Conservation (phyloP, 2,888 invertebrate genomes). For the Pristionchus fissidentatus region DNA sequence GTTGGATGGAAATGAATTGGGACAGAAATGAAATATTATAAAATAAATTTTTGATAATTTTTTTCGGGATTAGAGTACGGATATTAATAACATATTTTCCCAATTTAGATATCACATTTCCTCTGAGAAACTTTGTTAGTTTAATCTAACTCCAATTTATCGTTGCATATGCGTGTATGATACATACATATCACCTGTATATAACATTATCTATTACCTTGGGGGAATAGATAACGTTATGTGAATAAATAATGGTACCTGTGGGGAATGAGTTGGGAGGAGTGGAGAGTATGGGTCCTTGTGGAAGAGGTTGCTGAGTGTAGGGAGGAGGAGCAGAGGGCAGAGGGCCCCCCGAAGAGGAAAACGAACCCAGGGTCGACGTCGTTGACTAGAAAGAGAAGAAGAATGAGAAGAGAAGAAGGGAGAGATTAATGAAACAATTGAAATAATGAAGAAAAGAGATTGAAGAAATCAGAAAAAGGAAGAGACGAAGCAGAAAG, state of each 20-base stretch:
- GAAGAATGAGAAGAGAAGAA: background rate
- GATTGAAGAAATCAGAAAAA: background rate
- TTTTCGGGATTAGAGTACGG: no score
- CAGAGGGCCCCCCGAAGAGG: constrained; percentile 7
- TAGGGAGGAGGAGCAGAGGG: constrained; percentile 40
- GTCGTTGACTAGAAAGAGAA: constrained; percentile 23
- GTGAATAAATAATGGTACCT: background rate
- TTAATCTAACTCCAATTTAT: no score
- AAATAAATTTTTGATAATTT: no score
- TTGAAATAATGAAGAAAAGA: background rate
- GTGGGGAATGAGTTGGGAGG: background rate
- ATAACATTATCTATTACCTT: no score
- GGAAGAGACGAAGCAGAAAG: no score
- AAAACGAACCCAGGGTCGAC: background rate
- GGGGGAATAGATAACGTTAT: background rate
- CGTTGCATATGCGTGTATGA: no score
- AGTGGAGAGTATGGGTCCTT: background rate
- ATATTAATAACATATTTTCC: no score
- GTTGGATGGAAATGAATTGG: no score
- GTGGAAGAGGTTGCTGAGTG: constrained; percentile 34
- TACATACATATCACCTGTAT: no score
- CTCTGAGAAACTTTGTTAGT: no score
- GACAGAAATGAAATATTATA: no score
- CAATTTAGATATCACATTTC: no score
- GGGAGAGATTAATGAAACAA: background rate